Conservation (phyloP, 2,888 invertebrate species). For the Rugalucina vietnamica region DNA sequence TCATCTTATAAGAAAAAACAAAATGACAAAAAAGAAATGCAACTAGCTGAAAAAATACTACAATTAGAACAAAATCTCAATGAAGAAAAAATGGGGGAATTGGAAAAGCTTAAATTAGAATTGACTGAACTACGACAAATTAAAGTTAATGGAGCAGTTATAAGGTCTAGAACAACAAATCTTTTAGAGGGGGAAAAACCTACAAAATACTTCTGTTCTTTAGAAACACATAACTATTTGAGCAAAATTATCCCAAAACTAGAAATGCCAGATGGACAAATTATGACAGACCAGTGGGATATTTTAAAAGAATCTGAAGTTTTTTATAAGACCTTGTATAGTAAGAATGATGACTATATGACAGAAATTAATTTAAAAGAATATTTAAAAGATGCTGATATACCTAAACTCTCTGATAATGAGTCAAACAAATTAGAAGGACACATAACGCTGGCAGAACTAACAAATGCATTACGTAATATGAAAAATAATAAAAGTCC, state of each 20-base stretch:
- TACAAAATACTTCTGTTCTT: background rate
- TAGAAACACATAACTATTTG: background rate
- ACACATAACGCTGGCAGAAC: background rate
- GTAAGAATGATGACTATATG: background rate
- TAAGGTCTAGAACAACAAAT: background rate
- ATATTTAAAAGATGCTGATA: background rate
- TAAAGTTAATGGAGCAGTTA: background rate
- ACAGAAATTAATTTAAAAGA: background rate
- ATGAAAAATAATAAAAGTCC: no score
- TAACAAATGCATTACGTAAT: background rate
- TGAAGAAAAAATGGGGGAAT: background rate
- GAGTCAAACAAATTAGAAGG: background rate
- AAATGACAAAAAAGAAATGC: background rate
- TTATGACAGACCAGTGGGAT: background rate
- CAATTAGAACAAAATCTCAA: background rate
- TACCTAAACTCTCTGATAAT: background rate
- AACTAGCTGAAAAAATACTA: background rate
- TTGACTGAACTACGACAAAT: background rate
- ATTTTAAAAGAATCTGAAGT: background rate
- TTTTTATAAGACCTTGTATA: background rate
- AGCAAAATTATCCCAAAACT: background rate
- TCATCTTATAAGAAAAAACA: constrained; percentile 14
- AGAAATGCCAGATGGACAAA: background rate
- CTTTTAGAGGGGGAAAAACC: background rate
- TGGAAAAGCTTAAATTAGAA: background rate